phyloP scores from a whole-genome alignment of 2,797 vertebrate genomes.

The Chaenodraco wilsoni region DNA sequence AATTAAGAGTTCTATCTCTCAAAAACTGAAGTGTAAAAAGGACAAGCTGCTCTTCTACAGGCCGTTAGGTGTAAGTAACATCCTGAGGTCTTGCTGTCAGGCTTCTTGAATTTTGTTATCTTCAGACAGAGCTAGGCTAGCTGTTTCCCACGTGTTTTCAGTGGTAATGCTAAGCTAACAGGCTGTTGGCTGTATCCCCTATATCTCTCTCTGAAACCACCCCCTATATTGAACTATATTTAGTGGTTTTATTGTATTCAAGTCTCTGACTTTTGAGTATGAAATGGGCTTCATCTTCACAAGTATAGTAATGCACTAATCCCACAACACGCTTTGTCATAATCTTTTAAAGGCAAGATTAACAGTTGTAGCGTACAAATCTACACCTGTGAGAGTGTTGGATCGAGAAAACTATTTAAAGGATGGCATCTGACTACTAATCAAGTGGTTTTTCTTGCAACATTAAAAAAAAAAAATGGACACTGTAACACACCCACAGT shows the following conservation, averaged over 20 bases:
- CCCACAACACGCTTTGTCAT: not conserved
- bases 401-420: too few species aligned
- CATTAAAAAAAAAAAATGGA: conserved; percentile 12
- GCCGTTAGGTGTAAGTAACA: not conserved
- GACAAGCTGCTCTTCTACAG: not conserved
- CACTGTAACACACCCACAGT: conserved; percentile 28
- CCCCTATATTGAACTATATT: not conserved
- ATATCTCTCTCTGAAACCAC: not conserved
- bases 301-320: not conserved
- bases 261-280: not conserved
- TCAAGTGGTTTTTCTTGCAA: conserved; percentile 27
- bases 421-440: not conserved
- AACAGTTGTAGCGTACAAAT: not conserved
- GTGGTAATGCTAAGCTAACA: not conserved
- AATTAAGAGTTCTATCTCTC: not conserved
- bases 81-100: not conserved
- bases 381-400: not conserved
- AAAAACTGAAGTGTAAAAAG: not conserved
- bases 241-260: not conserved
- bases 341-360: not conserved
- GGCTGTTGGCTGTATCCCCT: not conserved
- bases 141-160: not conserved
- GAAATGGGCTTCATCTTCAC: not conserved
- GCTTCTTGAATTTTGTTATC: not conserved
- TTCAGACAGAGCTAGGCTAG: not conserved